Evolutionary conservation across 2,113 vertebrate species (phyloP), one percentile per base, ranked within the genome.

Genomic region (Sardina pilchardus): DNA sequence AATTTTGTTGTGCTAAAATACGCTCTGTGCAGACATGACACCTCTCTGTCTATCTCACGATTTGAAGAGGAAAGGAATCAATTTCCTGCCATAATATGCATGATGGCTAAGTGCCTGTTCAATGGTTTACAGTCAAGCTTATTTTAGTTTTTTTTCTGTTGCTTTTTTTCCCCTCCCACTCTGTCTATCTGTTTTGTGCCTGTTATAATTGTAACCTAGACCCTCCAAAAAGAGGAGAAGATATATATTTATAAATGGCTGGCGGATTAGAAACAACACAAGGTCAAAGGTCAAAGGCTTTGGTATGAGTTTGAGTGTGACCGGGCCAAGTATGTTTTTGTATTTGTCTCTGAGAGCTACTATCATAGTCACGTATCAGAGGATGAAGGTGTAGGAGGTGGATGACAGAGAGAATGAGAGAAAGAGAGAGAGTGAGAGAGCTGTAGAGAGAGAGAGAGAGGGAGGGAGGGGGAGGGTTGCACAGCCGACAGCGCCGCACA

Each of bases 81-180:
- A 88, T 94, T 91, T 93, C 92, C 90, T 86, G 75, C 89, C 91
- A 89, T 92, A 92, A 94, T 94, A 95, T 94, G 91, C 92, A 94
- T 90, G 93, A 92, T 90, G 87, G 86, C 44, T 90, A 89, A 92
- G 92, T 93, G 92, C 89, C 89, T 91, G 91, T 94, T 95, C 91
- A 93, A 89, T 92, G 89, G 90, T 92, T 94, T 95, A 91, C 93
- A 93, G 92, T 93, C 93, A 93, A 93, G 93, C 91, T 93, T 93
- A 92, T 94, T 94, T 94, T 95, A 92, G 89, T 94, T 94, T 93
- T 86, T 85, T 71, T 26, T 90, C 86, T 90, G 8, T 75, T 75
- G 14, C 2, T 4, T 17, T 34, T 34, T 26, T 26, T 26, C n/a
- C 14, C 26, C 71, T 36, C 71, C 71, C 30, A 78, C 71, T 78